phyloP scores from a whole-genome alignment of 2,113 vertebrate genomes.

The Syngnathoides biaculeatus region DNA sequence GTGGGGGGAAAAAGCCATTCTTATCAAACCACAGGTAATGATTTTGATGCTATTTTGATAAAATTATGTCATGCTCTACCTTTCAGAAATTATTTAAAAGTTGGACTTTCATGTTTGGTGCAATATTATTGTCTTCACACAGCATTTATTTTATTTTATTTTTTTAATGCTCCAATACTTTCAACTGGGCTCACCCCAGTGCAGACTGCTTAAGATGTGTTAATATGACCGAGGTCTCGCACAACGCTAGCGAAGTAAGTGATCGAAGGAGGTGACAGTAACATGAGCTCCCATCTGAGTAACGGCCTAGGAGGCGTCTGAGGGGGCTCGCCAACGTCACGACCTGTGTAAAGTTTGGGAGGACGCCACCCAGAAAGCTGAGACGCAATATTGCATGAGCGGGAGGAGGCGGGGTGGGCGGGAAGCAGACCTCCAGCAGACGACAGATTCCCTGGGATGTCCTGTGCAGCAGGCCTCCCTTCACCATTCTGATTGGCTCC shows the following conservation, averaged over 20 bases:
- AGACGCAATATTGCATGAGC: conserved; percentile 42
- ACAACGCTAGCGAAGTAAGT: conserved; percentile 18
- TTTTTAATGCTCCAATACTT: not conserved
- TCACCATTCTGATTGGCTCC: conserved; percentile 71
- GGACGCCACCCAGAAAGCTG: conserved; percentile 68
- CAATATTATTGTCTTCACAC: not conserved
- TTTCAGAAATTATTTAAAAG: not conserved
- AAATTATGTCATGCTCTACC: not conserved
- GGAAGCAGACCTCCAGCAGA: conserved; percentile 50
- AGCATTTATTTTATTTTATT: too few species aligned
- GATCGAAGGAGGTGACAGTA: conserved; percentile 25
- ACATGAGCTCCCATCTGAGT: conserved; percentile 37
- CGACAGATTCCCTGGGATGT: conserved; percentile 46
- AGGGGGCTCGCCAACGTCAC: conserved; percentile 38
- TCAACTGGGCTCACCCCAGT: not conserved
- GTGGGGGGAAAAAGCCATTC: not conserved
- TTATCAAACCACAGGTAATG: not conserved
- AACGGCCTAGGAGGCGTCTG: conserved; percentile 40
- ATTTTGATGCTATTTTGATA: not conserved
- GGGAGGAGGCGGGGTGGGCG: not conserved
- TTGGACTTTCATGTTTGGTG: not conserved
- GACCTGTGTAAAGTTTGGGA: conserved; percentile 36
- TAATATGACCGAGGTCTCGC: conserved; percentile 51
- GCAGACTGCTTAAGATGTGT: conserved; percentile 27
- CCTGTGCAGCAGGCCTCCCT: conserved; percentile 34